Evolutionary conservation across 1,140 invertebrate genomes (phyloP).

Genomic region (Teleopsis dalmanni): DNA sequence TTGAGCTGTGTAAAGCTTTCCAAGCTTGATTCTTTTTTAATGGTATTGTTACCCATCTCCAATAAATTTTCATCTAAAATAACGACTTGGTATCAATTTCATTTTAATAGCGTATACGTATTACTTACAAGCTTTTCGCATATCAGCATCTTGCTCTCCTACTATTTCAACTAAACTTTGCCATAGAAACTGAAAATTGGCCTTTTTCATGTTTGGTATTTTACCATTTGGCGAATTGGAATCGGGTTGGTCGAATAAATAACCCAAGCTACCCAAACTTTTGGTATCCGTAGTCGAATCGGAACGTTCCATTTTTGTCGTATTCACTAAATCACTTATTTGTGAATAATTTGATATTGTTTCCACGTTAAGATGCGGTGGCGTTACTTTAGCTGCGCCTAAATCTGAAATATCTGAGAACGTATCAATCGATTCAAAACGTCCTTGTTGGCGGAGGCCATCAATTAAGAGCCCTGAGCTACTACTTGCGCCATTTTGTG

Average conservation of each 20-base stretch:
- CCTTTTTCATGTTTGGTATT: conserved; percentile 66
- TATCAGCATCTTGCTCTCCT: conserved; percentile 36
- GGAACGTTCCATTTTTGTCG: conserved; percentile 24
- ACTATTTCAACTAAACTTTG: conserved; percentile 77
- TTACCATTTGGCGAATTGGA: conserved; percentile 42
- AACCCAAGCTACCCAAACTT: conserved; percentile 56
- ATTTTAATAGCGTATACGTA: background rate
- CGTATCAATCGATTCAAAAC: conserved; percentile 43
- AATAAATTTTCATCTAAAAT: conserved; percentile 34
- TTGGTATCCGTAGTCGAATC: conserved; percentile 48
- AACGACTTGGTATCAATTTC: background rate
- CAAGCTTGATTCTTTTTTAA: conserved; percentile 34
- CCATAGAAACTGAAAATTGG: conserved; percentile 81
- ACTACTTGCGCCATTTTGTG: conserved; percentile 26
- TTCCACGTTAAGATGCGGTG: conserved; percentile 36
- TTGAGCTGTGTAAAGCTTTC: conserved; percentile 42
- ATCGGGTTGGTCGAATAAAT: conserved; percentile 53
- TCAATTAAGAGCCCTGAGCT: conserved; percentile 23
- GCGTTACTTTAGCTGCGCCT: conserved; percentile 31
- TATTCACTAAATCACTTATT: conserved; percentile 38
- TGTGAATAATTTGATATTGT: conserved; percentile 44
- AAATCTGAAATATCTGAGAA: conserved; percentile 44
- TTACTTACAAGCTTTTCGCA: conserved; percentile 37
- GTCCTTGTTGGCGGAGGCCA: conserved; percentile 32
- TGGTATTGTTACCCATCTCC: conserved; percentile 38